These are phyloP conservation scores for Albula goreensis DNA, from an alignment of 2,113 vertebrate genomes.

Conservation along the genomic window DNA sequence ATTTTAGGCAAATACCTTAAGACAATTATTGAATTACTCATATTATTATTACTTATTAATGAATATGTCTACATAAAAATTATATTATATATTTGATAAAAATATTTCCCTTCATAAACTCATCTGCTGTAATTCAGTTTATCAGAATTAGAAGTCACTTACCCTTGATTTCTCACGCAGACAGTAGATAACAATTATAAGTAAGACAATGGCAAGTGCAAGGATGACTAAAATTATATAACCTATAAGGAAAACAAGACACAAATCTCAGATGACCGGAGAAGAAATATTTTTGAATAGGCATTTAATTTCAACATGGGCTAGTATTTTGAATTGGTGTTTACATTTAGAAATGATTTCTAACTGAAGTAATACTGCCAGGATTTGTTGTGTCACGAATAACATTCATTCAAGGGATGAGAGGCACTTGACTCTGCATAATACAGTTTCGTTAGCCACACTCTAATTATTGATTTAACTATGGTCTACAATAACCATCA, in stretches of 20 bases:
- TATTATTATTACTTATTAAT: too few species aligned
- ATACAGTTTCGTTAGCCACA: background rate
- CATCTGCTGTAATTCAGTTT: background rate
- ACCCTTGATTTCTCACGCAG: slow-evolving; percentile 25
- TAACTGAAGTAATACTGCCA: too few species aligned
- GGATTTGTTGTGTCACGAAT: too few species aligned
- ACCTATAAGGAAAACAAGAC: background rate
- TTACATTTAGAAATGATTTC: too few species aligned
- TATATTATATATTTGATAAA: too few species aligned
- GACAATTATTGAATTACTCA: too few species aligned
- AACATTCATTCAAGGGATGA: too few species aligned
- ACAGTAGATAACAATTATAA: background rate
- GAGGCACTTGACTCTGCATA: too few species aligned
- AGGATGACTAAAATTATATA: background rate
- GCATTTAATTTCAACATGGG: too few species aligned
- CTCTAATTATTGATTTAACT: background rate
- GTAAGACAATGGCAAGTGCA: background rate
- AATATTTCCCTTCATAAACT: background rate
- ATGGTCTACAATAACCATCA: background rate
- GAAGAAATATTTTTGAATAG: background rate
- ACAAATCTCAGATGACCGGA: background rate
- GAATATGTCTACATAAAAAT: too few species aligned
- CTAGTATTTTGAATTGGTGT: too few species aligned
- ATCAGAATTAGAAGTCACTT: background rate
- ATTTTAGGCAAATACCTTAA: too few species aligned